Evolutionary conservation across 2,113 vertebrate species (phyloP).

Genomic region (Helogale parvula): DNA sequence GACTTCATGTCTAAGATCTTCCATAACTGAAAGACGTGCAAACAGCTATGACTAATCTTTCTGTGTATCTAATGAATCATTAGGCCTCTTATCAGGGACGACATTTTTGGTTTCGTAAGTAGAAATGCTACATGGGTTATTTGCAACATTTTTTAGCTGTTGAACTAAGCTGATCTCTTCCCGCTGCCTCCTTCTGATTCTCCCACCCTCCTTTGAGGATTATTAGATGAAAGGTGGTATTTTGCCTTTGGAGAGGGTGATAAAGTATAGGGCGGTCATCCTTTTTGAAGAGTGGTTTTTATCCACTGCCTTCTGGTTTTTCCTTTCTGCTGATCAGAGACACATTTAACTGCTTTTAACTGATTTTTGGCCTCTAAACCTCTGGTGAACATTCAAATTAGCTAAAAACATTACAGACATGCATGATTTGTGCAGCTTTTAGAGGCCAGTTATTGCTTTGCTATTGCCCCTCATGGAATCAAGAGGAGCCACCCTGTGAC

Average conservation of each 20-base stretch:
- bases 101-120: neutral
- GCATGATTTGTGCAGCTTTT: neutral
- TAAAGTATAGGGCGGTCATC: neutral
- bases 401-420: neutral
- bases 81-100: neutral
- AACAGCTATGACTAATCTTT: neutral
- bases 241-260: neutral
- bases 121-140: neutral
- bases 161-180: neutral
- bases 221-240: neutral
- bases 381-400: neutral
- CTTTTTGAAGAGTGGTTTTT: neutral
- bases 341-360: neutral
- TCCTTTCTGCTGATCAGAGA: neutral
- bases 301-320: neutral
- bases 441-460: neutral
- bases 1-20: neutral
- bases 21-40: neutral
- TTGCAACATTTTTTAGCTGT: neutral
- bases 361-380: neutral
- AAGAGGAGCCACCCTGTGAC: neutral
- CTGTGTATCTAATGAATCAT: neutral
- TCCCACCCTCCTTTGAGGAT: neutral
- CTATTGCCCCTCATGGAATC: no score
- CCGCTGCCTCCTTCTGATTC: fast-evolving